Conservation (phyloP, 1,140 invertebrate species). For the Brachionus rubens region DNA sequence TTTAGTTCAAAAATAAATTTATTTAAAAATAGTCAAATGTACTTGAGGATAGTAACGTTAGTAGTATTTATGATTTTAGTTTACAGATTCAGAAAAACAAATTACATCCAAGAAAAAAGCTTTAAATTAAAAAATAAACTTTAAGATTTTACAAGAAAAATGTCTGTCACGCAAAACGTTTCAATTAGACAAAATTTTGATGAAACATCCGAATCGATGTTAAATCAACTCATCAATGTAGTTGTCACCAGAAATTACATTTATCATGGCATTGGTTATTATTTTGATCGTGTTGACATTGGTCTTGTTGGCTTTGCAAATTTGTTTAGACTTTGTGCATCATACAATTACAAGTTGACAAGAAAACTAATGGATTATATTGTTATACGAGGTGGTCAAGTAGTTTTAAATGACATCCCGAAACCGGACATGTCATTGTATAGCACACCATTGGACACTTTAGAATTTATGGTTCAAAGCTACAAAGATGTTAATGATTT, state of each 20-base stretch:
- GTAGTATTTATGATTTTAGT: no score
- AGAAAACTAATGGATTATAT: conserved; percentile 22
- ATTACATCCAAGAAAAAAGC: background rate
- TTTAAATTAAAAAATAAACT: background rate
- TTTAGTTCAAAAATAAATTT: background rate
- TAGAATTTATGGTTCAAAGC: background rate
- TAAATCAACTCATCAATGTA: conserved; percentile 20
- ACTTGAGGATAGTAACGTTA: no score
- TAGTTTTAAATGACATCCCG: background rate
- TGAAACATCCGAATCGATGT: conserved; percentile 8
- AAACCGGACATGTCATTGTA: background rate
- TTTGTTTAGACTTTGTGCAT: conserved; percentile 63
- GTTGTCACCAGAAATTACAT: conserved; percentile 10
- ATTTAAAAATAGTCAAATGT: background rate
- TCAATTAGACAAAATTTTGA: conserved; percentile 40
- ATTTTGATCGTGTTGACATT: conserved; percentile 72
- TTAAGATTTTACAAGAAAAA: background rate
- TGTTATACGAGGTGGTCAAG: background rate
- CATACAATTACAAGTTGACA: background rate
- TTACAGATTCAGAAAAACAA: background rate
- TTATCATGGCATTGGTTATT: conserved; percentile 62
- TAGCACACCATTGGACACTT: background rate
- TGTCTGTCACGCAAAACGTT: conserved; percentile 19
- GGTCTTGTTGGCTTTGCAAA: conserved; percentile 68
- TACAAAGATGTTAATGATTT: conserved; percentile 13